A percentile compares a stretch with the other conserved stretches of the same genome.
Evolutionary conservation across 2,888 invertebrate genomes (phyloP).

Genomic region (Orchestes rusci): DNA sequence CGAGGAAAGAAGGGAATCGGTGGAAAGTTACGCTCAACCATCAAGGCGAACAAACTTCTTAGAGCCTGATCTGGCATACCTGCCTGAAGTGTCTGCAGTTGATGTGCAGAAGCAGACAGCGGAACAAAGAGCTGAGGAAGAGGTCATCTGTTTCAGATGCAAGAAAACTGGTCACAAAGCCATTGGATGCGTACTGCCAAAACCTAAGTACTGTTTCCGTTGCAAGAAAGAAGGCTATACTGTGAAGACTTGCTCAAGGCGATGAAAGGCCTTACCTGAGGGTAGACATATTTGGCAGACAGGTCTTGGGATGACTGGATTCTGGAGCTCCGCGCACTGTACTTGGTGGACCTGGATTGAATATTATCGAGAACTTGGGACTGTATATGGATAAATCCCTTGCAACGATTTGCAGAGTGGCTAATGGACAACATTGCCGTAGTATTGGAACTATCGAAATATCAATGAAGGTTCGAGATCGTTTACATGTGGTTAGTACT

Average conservation of each 20-base stretch:
- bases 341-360: too few species aligned
- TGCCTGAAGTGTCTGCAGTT: neutral
- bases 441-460: too few species aligned
- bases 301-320: too few species aligned
- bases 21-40: neutral
- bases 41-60: neutral
- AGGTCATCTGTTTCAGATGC: neutral
- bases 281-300: neutral
- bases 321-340: too few species aligned
- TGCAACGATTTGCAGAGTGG: too few species aligned
- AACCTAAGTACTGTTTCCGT: neutral
- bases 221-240: neutral
- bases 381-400: too few species aligned
- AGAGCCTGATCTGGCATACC: neutral
- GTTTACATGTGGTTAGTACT: too few species aligned
- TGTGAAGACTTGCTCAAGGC: neutral
- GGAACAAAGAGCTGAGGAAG: neutral
- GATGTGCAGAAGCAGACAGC: neutral
- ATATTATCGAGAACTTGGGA: too few species aligned
- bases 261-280: neutral
- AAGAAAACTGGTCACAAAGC: neutral
- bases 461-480: too few species aligned
- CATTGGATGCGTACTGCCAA: neutral
- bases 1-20: neutral
- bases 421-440: too few species aligned